A percentile compares a stretch with the other conserved stretches of the same genome.
These are phyloP conservation scores for Xylota segnis DNA, from an alignment of 2,888 invertebrate species.

Conservation along the genomic window DNA sequence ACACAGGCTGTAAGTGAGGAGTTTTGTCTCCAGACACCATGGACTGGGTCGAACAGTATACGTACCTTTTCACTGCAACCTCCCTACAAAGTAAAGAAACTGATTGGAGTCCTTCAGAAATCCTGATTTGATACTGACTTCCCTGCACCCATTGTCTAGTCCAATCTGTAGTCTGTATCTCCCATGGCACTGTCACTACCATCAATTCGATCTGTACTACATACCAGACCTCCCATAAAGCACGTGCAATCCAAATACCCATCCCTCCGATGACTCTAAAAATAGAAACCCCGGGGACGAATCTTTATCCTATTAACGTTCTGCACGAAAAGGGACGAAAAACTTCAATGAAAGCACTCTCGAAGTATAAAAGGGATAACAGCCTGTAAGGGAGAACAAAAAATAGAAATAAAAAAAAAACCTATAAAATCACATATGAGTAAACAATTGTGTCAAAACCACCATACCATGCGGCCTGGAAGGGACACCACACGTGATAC, in stretches of 20 bases:
- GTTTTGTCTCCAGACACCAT: no score
- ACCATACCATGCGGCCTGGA: conserved; percentile 19
- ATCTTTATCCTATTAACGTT: neutral
- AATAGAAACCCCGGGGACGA: neutral
- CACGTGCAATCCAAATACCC: neutral
- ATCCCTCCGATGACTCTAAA: neutral
- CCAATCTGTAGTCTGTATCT: no score
- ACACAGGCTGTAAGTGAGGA: no score
- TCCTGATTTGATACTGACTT: no score
- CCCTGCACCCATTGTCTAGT: no score
- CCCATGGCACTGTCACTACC: no score
- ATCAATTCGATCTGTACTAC: no score
- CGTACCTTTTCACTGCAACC: no score
- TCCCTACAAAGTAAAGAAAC: no score
- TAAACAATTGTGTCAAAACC: conserved; percentile 52
- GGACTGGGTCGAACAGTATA: no score
- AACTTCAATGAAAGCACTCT: neutral
- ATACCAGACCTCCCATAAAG: neutral
- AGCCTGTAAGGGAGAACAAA: neutral
- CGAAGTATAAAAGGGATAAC: neutral
- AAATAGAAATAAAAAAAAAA: neutral
- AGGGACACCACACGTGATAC: conserved; percentile 57
- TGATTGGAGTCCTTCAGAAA: no score
- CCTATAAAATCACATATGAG: neutral
- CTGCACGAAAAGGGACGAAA: neutral